A percentile compares a stretch with the other conserved stretches of the same genome.
These are phyloP conservation scores for Pyrocephalus nanus DNA, from an alignment of 2,797 vertebrate genomes.

Conservation along the genomic window DNA sequence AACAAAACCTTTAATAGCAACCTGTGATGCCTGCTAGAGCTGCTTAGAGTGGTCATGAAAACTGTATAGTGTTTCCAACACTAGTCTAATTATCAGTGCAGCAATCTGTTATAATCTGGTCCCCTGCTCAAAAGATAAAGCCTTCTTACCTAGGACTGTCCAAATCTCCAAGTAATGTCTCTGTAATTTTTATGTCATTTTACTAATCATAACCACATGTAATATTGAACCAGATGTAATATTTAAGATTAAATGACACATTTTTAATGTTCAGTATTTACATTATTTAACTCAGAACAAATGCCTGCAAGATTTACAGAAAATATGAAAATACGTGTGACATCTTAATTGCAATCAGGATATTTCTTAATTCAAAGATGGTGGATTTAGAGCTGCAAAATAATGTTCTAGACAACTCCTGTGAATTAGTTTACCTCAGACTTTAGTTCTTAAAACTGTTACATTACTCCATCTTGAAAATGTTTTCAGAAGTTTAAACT, in stretches of 20 bases:
- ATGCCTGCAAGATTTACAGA: background rate
- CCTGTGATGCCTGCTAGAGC: background rate
- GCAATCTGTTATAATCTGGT: background rate
- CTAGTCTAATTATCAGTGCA: background rate
- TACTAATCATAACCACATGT: background rate
- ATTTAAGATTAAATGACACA: background rate
- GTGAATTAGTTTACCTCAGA: constrained; percentile 6
- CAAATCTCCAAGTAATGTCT: background rate
- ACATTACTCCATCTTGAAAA: constrained; percentile 57
- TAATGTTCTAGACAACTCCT: background rate
- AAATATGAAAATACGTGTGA: background rate
- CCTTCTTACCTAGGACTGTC: background rate
- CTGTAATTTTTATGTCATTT: background rate
- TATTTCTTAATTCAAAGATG: background rate
- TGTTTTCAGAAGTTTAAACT: constrained; percentile 62
- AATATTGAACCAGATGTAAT: background rate
- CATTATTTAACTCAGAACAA: background rate
- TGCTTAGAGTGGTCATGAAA: background rate
- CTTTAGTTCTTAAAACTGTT: constrained; percentile 41
- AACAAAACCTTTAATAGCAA: background rate
- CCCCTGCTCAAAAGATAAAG: background rate
- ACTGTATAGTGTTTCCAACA: background rate
- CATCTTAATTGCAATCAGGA: background rate
- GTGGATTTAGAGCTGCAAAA: background rate
- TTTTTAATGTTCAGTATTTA: background rate